Percentiles rank a stretch among this genome's conserved stretches.
These are phyloP conservation scores for Poecilia latipinna DNA, from an alignment of 2,113 vertebrate species.

Conservation along the genomic window DNA sequence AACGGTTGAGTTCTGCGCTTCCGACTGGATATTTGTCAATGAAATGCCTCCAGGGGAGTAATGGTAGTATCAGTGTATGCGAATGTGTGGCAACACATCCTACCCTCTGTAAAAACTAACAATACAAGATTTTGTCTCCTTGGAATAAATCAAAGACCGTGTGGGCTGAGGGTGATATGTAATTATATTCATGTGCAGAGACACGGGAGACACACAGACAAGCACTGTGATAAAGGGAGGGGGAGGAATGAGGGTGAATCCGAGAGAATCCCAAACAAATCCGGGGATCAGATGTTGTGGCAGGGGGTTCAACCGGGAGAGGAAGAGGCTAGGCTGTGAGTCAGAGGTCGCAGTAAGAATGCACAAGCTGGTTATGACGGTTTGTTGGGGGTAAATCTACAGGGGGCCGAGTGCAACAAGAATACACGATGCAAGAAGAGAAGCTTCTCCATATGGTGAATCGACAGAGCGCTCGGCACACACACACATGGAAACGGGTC, in stretches of 20 bases:
- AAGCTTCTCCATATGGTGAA: slow-evolving; percentile 61
- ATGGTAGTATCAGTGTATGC: slow-evolving; percentile 27
- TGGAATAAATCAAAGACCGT: slow-evolving; percentile 53
- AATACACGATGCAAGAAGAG: slow-evolving; percentile 70
- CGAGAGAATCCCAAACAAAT: slow-evolving; percentile 68
- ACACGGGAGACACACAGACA: slow-evolving; percentile 37
- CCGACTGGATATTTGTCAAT: slow-evolving; percentile 26
- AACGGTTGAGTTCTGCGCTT: slow-evolving; percentile 1
- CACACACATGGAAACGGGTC: slow-evolving; percentile 10
- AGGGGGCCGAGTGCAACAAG: slow-evolving; percentile 42
- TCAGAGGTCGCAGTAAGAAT: slow-evolving; percentile 28
- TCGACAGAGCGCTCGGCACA: slow-evolving; percentile 22
- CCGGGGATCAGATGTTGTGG: slow-evolving; percentile 57
- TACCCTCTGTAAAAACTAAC: slow-evolving; percentile 38
- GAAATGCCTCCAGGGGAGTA: slow-evolving; percentile 25
- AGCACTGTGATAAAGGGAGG: slow-evolving; percentile 38
- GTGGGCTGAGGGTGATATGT: slow-evolving; percentile 64
- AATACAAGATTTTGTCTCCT: slow-evolving; percentile 56
- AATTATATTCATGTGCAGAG: slow-evolving; percentile 63
- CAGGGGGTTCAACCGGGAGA: slow-evolving; percentile 6
- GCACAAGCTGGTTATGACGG: slow-evolving; percentile 39
- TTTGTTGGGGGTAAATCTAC: slow-evolving; percentile 50
- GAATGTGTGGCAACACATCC: slow-evolving; percentile 40
- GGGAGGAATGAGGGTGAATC: slow-evolving; percentile 55
- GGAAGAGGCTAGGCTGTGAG: background rate